These are phyloP conservation scores for Propithecus coquereli DNA, from an alignment of 2,113 vertebrate species.

Conservation along the genomic window DNA sequence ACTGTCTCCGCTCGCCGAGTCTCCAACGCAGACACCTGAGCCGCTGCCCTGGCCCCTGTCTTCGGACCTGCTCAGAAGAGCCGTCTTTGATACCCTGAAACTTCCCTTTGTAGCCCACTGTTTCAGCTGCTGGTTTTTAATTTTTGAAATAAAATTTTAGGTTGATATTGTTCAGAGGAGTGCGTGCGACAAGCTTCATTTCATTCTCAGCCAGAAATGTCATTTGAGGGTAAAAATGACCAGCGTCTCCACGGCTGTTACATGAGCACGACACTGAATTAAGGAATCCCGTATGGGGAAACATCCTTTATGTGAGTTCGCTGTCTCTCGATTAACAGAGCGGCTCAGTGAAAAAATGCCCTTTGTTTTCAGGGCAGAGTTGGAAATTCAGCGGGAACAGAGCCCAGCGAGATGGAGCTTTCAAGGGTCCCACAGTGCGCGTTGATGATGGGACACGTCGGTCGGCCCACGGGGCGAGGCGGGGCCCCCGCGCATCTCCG, in stretches of 20 bases:
- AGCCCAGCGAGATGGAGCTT: rapidly evolving
- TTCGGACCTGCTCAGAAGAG: not conserved
- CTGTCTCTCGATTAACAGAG: not conserved
- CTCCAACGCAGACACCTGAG: rapidly evolving
- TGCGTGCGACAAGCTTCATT: not conserved
- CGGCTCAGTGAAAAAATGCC: rapidly evolving
- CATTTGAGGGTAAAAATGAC: not conserved
- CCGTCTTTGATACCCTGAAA: not conserved
- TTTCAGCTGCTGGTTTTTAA: not conserved
- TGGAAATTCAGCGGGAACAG: not conserved
- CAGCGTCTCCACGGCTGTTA: rapidly evolving
- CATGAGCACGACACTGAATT: too few species aligned
- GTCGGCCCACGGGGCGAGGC: rapidly evolving
- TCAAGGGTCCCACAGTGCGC: rapidly evolving
- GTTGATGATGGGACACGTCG: rapidly evolving
- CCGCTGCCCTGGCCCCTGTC: rapidly evolving
- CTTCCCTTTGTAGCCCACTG: not conserved
- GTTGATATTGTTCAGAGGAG: not conserved
- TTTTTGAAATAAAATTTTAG: not conserved
- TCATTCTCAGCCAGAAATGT: not conserved
- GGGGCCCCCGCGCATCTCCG: rapidly evolving
- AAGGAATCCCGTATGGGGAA: too few species aligned
- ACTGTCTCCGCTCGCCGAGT: rapidly evolving
- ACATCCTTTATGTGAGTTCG: not conserved
- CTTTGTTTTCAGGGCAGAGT: not conserved